These are phyloP conservation scores for Apodemus speciosus DNA, from an alignment of 2,113 vertebrate species.

Conservation along the genomic window DNA sequence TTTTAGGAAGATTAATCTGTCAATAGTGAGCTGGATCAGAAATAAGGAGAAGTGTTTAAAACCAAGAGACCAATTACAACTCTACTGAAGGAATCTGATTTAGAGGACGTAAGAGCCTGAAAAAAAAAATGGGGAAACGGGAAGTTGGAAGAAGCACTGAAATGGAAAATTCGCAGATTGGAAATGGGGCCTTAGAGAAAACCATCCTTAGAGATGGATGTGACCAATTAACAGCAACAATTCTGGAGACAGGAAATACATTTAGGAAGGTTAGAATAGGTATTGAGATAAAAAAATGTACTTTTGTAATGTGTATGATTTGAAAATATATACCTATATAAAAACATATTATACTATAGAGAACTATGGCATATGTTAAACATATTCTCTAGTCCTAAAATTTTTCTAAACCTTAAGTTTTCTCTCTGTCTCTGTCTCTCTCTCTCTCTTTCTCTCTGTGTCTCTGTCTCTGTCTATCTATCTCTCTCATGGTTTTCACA, in stretches of 20 bases:
- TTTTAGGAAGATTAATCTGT: constrained; percentile 55
- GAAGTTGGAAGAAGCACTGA: constrained; percentile 56
- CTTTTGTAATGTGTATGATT: not conserved
- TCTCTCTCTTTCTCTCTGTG: no score
- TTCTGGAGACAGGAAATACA: constrained; percentile 22
- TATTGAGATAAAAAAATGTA: not conserved
- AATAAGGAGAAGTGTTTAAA: constrained; percentile 51
- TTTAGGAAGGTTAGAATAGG: not conserved
- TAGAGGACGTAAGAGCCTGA: constrained; percentile 31
- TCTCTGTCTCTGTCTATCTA: no score
- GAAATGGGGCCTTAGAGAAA: constrained; percentile 37
- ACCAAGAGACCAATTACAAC: constrained; percentile 57
- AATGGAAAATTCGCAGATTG: constrained; percentile 62
- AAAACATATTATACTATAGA: constrained; percentile 23
- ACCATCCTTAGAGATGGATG: not conserved
- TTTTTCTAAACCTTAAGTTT: no score
- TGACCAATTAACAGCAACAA: constrained; percentile 10
- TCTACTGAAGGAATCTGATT: constrained; percentile 33
- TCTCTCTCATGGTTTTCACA: not conserved
- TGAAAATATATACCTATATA: not conserved
- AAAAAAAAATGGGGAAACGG: constrained; percentile 49
- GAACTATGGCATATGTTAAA: not conserved
- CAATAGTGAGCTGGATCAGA: constrained; percentile 50
- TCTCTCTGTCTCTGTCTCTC: no score
- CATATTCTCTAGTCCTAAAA: not conserved